Percentiles rank a stretch among this genome's conserved stretches.
Conservation (phyloP, 2,113 vertebrate species). For the Ameiurus melas region DNA sequence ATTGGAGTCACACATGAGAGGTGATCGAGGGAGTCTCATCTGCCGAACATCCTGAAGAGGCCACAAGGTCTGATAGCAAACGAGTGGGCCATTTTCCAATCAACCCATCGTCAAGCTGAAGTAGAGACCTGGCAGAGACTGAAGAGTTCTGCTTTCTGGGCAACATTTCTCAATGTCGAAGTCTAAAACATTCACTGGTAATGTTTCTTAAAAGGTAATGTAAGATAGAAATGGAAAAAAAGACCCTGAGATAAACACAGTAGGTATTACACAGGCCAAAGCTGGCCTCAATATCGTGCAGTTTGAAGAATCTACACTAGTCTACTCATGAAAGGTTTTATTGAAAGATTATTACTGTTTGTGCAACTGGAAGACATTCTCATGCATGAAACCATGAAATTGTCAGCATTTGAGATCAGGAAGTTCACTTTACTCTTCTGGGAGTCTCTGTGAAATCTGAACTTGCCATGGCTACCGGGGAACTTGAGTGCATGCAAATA, state of each 20-base stretch:
- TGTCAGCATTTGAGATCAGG: background rate
- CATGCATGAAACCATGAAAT: background rate
- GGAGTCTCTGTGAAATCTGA: background rate
- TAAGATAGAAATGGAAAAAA: background rate
- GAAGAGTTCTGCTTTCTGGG: conserved; percentile 37
- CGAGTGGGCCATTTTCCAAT: conserved; percentile 54
- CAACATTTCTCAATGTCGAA: conserved; percentile 6
- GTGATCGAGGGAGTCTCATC: conserved; percentile 42
- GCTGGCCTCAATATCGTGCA: background rate
- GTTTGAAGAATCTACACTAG: background rate
- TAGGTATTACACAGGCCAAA: background rate
- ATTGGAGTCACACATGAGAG: conserved; percentile 51
- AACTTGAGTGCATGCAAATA: background rate
- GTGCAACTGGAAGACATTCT: background rate
- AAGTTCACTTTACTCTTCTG: background rate
- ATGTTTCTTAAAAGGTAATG: background rate
- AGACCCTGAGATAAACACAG: background rate
- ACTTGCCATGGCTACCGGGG: background rate
- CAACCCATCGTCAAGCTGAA: conserved; percentile 44
- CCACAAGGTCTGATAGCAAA: conserved; percentile 33
- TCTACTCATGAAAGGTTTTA: background rate
- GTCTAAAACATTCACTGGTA: conserved; percentile 5
- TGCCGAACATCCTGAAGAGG: conserved; percentile 47
- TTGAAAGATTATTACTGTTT: background rate
- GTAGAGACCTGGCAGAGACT: conserved; percentile 25